Base-by-base conservation (phyloP, 2,113 vertebrate species). In the Myxocyprinus asiaticus region DNA sequence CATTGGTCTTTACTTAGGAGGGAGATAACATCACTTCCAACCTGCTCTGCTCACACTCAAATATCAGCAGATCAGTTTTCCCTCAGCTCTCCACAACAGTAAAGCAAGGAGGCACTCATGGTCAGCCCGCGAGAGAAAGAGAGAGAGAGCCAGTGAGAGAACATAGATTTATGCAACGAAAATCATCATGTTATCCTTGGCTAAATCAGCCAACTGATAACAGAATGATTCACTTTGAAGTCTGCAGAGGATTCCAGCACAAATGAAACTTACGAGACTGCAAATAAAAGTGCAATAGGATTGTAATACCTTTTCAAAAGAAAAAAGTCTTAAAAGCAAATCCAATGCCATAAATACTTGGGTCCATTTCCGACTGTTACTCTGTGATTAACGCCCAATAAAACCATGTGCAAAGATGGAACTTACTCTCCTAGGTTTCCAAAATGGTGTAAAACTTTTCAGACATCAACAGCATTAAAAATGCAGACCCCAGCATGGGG, bases 1-100 rank as follows among this genome's bases (percentile, higher is more conserved):
- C 83, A 85, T 85, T 81, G 84, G 84, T 68, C 82, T 84, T 72
- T 70, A 83, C 61, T 81, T 65, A 73, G 76, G 81, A 67, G 42
- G 53, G 65, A 81, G 84, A 85, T 85, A 83, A 56, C 75, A 85
- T 85, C 81, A 61, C 45, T 70, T 69, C 73, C 68, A 85, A 67
- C 56, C 78, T 55, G 75, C 55, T 77, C 76, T 58, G 43, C 58
- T 78, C 69, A 66, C 75, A 69, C 78, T 44, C 51, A 68, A 65
- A 82, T 73, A 83, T 81, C 79, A 56, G 6, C 42, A 33, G 47
- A 76, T 51, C 79, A 43, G 73, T 43, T 61, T 43, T 53, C 45
- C 63, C 17, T 10, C 58, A 44, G 10, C 10, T 45, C 58, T 33
- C 33, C 47, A 44, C 43, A 11, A 7, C 62, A 50, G 47, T 17